These are phyloP conservation scores for Pristionchus fissidentatus DNA, from an alignment of 2,888 invertebrate genomes.

Conservation along the genomic window DNA sequence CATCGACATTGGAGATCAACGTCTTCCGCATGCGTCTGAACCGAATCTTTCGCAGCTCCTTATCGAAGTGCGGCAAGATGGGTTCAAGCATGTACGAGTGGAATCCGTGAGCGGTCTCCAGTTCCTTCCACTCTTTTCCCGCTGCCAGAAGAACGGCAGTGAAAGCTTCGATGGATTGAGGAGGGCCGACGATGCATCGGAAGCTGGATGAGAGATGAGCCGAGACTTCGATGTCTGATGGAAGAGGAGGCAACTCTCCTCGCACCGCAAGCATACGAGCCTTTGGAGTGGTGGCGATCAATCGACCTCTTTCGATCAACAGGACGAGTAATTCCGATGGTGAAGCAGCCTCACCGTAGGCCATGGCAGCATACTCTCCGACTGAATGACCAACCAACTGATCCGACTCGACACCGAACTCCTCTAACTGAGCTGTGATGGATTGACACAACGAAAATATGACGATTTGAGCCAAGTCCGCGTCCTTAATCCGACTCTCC, in stretches of 20 bases:
- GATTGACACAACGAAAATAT: conserved; percentile 60
- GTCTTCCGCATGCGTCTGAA: conserved; percentile 49
- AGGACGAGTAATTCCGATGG: conserved; percentile 53
- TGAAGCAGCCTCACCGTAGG: conserved; percentile 51
- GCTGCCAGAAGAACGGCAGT: conserved; percentile 23
- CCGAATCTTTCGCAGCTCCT: conserved; percentile 16
- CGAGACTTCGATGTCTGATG: conserved; percentile 61
- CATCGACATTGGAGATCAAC: conserved; percentile 68
- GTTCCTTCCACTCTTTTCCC: conserved; percentile 53
- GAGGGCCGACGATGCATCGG: conserved; percentile 59
- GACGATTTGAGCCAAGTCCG: conserved; percentile 60
- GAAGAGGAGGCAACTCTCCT: conserved; percentile 51
- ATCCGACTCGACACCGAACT: conserved; percentile 53
- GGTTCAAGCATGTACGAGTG: conserved; percentile 67
- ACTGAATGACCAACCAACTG: conserved; percentile 67
- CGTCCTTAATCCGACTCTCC: not conserved
- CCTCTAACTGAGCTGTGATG: conserved; percentile 52
- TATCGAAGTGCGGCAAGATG: conserved; percentile 57
- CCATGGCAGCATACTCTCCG: conserved; percentile 70
- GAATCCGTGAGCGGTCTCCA: conserved; percentile 65
- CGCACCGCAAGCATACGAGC: conserved; percentile 68
- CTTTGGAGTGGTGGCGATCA: conserved; percentile 57
- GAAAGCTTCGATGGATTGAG: conserved; percentile 50
- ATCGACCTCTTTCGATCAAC: conserved; percentile 56
- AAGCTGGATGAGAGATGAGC: conserved; percentile 58